Evolutionary conservation across 2,888 invertebrate species (phyloP), one percentile per base, ranked within the genome.

Genomic region (Drosophila meridiana): DNA sequence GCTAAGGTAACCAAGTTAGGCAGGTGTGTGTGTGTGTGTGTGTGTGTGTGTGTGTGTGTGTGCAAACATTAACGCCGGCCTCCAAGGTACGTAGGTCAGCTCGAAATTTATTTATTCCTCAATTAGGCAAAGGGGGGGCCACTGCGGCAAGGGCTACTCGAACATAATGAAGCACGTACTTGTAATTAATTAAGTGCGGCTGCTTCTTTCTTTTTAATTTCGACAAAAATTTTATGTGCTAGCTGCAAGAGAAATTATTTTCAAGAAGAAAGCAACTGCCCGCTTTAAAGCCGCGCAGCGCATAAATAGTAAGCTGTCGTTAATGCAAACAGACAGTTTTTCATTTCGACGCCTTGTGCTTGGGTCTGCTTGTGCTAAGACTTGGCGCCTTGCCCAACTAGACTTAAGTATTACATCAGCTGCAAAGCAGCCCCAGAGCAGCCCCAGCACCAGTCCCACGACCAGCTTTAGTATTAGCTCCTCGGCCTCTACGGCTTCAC

Each of bases 131-230:
- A 53, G n/a, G 20, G 66, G 32, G n/a, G 57, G 32, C 14, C 4
- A 6, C 52, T 9, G 30, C 53, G 14, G 34, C 47, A 30, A 32
- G 56, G 61, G 64, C 69, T 40, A 34, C 62, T 58, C 52, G 52
- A 67, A 69, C 80, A 87, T 89, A 85, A 89, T 85, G 85, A 85
- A 89, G 88, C 85, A 85, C 87, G 83, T 80, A 69, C 76, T 82
- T 77, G 82, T 89, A 85, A 91, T 91, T 89, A 91, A 89, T 89
- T 89, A 91, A 89, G 89, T 91, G 85, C 63, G 85, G 75, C 85
- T 56, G 78, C 72, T 76, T 40, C 78, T 87, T 82, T 79, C 80
- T 83, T 88, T 89, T 80, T 86, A 79, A 78, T 86, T 83, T 88
- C 38, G 57, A 52, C 63, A 64, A 64, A 56, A 73, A 52, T 61